Evolutionary conservation across 2,797 vertebrate genomes (phyloP).

Genomic region (Columba guinea): DNA sequence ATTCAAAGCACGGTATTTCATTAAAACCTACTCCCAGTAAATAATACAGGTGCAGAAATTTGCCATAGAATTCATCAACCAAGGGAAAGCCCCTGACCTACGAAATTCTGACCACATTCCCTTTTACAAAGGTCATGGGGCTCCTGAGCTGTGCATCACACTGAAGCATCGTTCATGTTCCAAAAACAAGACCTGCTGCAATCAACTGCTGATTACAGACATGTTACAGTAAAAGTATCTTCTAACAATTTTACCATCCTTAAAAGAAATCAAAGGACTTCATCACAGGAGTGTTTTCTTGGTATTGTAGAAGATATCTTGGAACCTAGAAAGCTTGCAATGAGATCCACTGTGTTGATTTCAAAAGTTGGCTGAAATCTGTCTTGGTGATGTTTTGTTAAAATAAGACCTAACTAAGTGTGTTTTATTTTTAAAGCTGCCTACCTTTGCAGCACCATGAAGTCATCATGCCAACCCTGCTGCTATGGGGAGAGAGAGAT

Average conservation of each 20-base stretch:
- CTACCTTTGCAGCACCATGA: constrained; percentile 89
- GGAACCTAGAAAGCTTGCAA: neutral
- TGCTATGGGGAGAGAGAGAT: constrained; percentile 95
- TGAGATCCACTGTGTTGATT: neutral
- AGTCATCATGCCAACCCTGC: constrained; percentile 89
- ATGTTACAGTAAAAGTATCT: neutral
- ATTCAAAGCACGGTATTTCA: neutral
- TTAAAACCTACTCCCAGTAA: neutral
- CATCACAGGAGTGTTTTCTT: neutral
- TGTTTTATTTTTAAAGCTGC: constrained; percentile 80
- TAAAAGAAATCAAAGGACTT: neutral
- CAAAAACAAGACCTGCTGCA: neutral
- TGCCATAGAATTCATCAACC: neutral
- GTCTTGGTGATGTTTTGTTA: neutral
- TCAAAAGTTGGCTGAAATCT: neutral
- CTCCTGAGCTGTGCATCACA: neutral
- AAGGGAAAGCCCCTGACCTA: neutral
- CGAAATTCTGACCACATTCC: neutral
- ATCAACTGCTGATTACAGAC: neutral
- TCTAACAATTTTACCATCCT: neutral
- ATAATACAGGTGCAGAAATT: neutral
- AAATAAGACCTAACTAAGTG: neutral
- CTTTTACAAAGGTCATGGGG: neutral
- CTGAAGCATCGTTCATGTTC: neutral
- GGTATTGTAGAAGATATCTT: neutral